Conservation (phyloP, 2,888 invertebrate genomes). For the Ommatoiulus sabulosus region DNA sequence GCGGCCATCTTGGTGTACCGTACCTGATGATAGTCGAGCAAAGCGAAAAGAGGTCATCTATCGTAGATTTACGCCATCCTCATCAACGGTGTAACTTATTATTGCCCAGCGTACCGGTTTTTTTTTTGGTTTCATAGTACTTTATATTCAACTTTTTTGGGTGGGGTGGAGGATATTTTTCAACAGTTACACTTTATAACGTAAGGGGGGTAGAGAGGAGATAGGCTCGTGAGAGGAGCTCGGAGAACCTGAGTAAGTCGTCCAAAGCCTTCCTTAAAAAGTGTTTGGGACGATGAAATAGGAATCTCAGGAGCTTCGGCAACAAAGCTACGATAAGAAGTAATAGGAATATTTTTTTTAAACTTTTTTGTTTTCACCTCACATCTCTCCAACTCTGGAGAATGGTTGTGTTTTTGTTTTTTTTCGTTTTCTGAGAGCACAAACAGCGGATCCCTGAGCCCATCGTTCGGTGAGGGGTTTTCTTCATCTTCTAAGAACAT, state of each 20-base stretch:
- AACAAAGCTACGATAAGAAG: neutral
- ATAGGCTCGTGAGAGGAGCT: conserved; percentile 51
- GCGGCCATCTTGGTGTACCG: conserved; percentile 37
- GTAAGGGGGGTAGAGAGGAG: neutral
- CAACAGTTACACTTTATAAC: conserved; percentile 51
- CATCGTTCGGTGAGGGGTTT: neutral
- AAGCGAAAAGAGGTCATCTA: conserved; percentile 53
- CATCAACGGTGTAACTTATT: conserved; percentile 37
- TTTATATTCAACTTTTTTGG: conserved; percentile 49
- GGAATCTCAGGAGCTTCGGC: conserved; percentile 53
- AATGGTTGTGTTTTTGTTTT: too few species aligned
- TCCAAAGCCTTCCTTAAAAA: conserved; percentile 9
- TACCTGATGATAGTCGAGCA: conserved; percentile 52
- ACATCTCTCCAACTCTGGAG: conserved; percentile 15
- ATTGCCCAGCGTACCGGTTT: conserved; percentile 54
- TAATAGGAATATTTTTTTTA: conserved; percentile 48
- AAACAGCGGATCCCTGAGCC: conserved; percentile 43
- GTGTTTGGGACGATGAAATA: conserved; percentile 48
- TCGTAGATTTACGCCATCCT: conserved; percentile 30
- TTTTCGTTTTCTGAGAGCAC: conserved; percentile 8
- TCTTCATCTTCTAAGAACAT: neutral
- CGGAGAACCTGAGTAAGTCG: conserved; percentile 53
- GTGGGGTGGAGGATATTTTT: neutral
- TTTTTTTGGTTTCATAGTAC: neutral
- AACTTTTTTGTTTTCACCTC: neutral